Evolutionary conservation across 2,888 invertebrate genomes (phyloP).

Genomic region (Marasmarcha lunaedactyla): DNA sequence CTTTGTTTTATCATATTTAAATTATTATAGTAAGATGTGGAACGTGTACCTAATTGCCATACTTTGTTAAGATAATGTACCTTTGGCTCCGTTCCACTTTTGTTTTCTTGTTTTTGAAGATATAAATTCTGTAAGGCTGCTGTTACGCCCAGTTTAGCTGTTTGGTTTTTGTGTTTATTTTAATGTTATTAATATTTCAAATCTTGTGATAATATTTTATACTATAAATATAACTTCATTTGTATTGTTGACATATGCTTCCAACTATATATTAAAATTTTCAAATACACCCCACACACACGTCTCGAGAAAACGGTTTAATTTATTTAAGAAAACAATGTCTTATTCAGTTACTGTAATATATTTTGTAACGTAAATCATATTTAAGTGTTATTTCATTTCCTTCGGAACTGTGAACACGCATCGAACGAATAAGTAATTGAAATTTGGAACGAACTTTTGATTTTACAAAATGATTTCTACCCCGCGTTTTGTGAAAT

Average conservation of each 20-base stretch:
- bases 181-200: constrained; percentile 9
- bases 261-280: constrained; percentile 28
- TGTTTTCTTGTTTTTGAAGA: constrained; percentile 62
- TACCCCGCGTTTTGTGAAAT: constrained; percentile 49
- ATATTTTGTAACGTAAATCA: constrained; percentile 64
- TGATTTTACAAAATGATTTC: constrained; percentile 60
- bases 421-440: constrained; percentile 67
- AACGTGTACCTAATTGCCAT: constrained; percentile 71
- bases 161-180: constrained; percentile 58
- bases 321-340: constrained; percentile 59
- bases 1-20: constrained; percentile 71
- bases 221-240: too few species aligned
- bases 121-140: constrained; percentile 61
- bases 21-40: constrained; percentile 70
- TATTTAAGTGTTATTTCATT: constrained; percentile 68
- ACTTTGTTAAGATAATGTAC: constrained; percentile 72
- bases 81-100: constrained; percentile 67
- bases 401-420: constrained; percentile 56
- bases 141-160: constrained; percentile 57
- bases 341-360: constrained; percentile 56
- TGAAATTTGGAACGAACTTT: constrained; percentile 68
- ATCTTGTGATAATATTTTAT: too few species aligned
- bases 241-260: not conserved
- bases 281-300: constrained; percentile 32
- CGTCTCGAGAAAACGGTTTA: constrained; percentile 38